Base-by-base conservation (phyloP, 2,888 invertebrate species). In the Acleris literana region DNA sequence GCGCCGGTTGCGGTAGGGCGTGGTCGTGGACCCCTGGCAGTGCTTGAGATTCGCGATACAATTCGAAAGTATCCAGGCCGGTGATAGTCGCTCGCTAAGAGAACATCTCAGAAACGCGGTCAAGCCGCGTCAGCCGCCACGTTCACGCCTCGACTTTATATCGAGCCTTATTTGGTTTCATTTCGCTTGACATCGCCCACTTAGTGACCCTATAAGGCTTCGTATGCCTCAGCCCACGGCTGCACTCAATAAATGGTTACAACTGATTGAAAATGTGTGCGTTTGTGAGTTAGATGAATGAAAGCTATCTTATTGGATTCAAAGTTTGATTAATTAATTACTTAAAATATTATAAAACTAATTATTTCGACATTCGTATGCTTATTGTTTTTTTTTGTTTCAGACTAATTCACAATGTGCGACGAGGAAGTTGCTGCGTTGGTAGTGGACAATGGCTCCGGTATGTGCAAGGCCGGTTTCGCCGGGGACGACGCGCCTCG, bases 401-500 rank as follows among this genome's bases (percentile, higher is more conserved):
- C 86, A 90, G 89, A 88, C 85, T 89, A 90, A 89, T 82, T 86
- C 82, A 90, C 70, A 84, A 90, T 90, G 90, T 90, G 90, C 83
- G 90, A 90, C 89, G 90, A 88, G 62, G 83, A 97, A 95, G 97
- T 97, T 93, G 97, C 97, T 92, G 97, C 97, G 90, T 94, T 97
- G 93, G 97, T 97, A 87, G 97, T 97, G 85, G 98, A 98, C 96
- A 98, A 98, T 96, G 98, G 98, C 83, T 98, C 97, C 94, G 98
- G 97, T 89, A 98, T 98, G 97, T 98, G 98, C 96, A 98, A 98
- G 90, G 98, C 98, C 91, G 98, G 98, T 77, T 98, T 98, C 90
- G 98, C 98, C 82, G 98, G 98, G 78, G 98, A 98, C 92, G 98
- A 98, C 88, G 98, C 98, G 59, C 98, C 98, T 70, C 95, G 98